Percentiles rank a stretch among this genome's conserved stretches.
Evolutionary conservation across 2,888 invertebrate genomes (phyloP).

Genomic region (Beris chalybata): DNA sequence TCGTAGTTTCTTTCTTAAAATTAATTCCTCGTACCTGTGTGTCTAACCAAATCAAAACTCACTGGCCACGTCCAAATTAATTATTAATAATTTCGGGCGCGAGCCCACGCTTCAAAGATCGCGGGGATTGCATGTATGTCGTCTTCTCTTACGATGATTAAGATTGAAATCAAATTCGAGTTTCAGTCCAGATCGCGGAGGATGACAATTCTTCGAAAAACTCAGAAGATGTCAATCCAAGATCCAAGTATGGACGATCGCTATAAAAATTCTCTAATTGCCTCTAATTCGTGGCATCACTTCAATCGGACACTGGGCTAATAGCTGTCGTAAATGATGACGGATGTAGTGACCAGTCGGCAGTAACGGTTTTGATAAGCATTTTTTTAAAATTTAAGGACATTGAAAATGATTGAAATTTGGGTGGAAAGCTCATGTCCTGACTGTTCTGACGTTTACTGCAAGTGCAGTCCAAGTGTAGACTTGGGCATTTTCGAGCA

Average conservation of each 20-base stretch:
- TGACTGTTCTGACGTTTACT: too few relatives aligned
- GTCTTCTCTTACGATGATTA: neutral
- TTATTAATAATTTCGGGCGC: constrained; percentile 36
- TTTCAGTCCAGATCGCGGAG: neutral
- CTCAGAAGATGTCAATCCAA: neutral
- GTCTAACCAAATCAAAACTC: constrained; percentile 40
- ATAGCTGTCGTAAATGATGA: constrained; percentile 20
- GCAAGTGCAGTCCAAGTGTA: constrained; percentile 2
- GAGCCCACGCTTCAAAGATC: constrained; percentile 38
- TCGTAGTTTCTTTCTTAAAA: constrained; percentile 5
- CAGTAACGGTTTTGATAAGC: constrained; percentile 2
- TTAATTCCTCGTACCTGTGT: constrained; percentile 20
- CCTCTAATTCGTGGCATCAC: constrained; percentile 30
- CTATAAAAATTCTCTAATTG: constrained; percentile 29
- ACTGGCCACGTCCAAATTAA: constrained; percentile 44
- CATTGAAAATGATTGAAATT: constrained; percentile 24
- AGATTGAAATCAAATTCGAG: neutral
- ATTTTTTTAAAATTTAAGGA: constrained; percentile 20
- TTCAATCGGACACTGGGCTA: constrained; percentile 10
- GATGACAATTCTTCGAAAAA: constrained; percentile 1
- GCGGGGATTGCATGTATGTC: neutral
- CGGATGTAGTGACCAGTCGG: neutral
- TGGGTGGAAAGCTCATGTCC: neutral
- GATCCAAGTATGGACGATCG: neutral
- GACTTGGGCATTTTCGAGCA: neutral